Conservation (phyloP, 92 coral and sea anemone species). For the Paramuricea clavata region DNA sequence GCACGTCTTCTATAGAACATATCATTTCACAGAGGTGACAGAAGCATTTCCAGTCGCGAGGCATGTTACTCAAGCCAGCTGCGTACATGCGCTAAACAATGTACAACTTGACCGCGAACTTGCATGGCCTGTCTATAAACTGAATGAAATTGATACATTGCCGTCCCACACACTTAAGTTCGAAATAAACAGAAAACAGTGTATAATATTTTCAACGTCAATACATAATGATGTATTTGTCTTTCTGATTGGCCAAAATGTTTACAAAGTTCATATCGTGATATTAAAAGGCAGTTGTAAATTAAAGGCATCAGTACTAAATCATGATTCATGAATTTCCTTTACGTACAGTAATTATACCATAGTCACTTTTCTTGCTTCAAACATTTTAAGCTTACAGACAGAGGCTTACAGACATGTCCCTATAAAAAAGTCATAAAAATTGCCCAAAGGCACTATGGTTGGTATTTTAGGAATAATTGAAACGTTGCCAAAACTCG, state of each 20-base stretch:
- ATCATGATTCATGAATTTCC: no score
- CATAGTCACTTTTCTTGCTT: no score
- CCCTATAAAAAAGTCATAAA: not conserved
- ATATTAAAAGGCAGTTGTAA: no score
- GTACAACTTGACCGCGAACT: no score
- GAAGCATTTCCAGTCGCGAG: no score
- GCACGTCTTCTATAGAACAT: no score
- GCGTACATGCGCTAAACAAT: not conserved
- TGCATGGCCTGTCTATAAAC: not conserved
- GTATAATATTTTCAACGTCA: not conserved
- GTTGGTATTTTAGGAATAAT: not conserved
- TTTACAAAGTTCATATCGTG: not conserved
- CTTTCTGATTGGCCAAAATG: not conserved
- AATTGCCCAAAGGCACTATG: slow-evolving; percentile 15
- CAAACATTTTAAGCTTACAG: no score
- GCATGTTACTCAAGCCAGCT: not conserved
- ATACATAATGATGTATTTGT: not conserved
- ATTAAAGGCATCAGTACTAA: no score
- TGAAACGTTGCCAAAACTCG: not conserved
- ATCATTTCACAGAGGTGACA: no score
- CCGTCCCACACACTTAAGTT: not conserved
- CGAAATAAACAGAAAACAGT: not conserved
- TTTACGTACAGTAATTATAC: no score
- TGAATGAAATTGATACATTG: not conserved
- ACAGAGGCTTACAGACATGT: no score